Evolutionary conservation across 2,888 invertebrate species (phyloP), one percentile per base, ranked within the genome.

Genomic region (Seira ritae): DNA sequence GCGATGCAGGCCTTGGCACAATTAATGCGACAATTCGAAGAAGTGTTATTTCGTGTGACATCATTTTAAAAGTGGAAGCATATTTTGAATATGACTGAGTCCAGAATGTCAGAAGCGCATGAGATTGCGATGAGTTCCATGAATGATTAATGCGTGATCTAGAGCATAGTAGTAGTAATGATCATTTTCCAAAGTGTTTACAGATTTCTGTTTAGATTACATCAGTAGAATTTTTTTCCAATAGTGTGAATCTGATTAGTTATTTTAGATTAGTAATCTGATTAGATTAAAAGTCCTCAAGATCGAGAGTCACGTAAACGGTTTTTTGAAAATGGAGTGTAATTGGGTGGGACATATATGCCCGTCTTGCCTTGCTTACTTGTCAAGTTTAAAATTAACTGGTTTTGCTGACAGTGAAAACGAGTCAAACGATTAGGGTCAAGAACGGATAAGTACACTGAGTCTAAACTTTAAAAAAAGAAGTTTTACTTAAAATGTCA

Each of bases 391-490:
- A 12, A 42, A 42, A 42, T 42, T 42, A 8, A 42, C 6, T 42
- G 12, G 42, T 42, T 42, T 42, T 65, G 73, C 42, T 73, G 65
- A 73, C 73, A 42, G 42, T 42, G 19, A 20, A 65, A 37, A 20
- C 22, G 42, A 71, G 24, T 42, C 1, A 22, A 17, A n/a, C 65
- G 73, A 73, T 73, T 73, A 19, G 65, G 73, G 73, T 73, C 73
- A 73, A 73, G 73, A 65, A 65, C 73, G 42, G 20, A 0, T 71
- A n/a, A 19, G 20, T 12, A 6, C 55, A 71, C n/a, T 12, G 12
- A 42, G 42, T n/a, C n/a, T n/a, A n/a, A n/a, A n/a, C n/a, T n/a
- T n/a, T n/a, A n/a, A n/a, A n/a, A n/a, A 42, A 42, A 42, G 42
- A 42, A 42, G 12, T 42, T 42, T 4, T 42, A 8, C 42, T 42